Evolutionary conservation across 2,113 vertebrate genomes (phyloP).

Genomic region (Alouatta palliata): DNA sequence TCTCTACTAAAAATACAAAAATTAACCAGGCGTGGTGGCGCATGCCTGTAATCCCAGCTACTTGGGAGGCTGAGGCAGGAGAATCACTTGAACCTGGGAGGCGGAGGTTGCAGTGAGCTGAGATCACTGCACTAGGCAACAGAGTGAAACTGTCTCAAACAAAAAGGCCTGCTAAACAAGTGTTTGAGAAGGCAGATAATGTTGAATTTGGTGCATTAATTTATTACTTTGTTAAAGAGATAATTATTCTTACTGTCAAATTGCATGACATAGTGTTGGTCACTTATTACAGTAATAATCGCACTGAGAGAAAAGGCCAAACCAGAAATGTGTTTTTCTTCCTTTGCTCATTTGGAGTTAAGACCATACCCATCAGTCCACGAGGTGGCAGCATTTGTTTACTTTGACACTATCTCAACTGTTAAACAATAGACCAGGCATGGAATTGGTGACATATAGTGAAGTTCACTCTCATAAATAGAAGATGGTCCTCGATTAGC

Average conservation of each 20-base stretch:
- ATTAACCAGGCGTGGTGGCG: no score
- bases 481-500: fast-evolving
- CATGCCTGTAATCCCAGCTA: no score
- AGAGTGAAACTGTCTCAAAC: no score
- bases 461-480: not conserved
- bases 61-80: no score
- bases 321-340: not conserved
- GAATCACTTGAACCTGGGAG: no score
- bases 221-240: not conserved
- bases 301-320: not conserved
- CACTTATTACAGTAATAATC: not conserved
- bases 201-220: not conserved
- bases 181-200: not conserved
- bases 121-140: no score
- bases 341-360: not conserved
- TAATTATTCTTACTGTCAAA: not conserved
- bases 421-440: not conserved
- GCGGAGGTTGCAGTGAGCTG: no score
- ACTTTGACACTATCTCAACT: not conserved
- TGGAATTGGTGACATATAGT: not conserved
- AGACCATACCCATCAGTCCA: not conserved
- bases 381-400: slow-evolving; percentile 76
- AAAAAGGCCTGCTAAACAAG: no score
- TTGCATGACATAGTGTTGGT: not conserved
- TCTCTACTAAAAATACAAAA: no score